Evolutionary conservation across 2,888 invertebrate genomes (phyloP), one percentile per base, ranked within the genome.

Genomic region (Scaptomyza reducta): DNA sequence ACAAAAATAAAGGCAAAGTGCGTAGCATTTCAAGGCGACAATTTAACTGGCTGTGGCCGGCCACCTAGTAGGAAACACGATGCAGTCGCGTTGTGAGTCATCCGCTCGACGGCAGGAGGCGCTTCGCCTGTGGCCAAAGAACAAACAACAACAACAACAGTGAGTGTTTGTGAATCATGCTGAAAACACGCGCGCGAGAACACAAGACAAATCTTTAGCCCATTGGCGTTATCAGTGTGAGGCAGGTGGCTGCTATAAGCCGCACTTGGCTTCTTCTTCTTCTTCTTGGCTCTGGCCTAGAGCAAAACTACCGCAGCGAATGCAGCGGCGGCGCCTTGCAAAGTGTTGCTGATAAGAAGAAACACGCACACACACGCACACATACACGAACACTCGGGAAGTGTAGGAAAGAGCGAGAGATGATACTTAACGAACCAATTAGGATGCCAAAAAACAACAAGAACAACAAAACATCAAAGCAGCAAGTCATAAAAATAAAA

Each of bases 341-440:
- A 86, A 86, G 86, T 83, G 80, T 83, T 65, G 58, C 68, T 61
- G 77, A 77, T 77, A 77, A 77, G 77, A 4, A 66, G 58, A 54
- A 38, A 70, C 49, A 64, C 53, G 42, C 51, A 49, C 54, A 44
- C 58, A 46, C 63, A 57, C 47, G 10, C 51, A 49, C 50, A 53
- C 35, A 35, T 35, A 31, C 29, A 11, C 27, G 27, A 16, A 46
- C 60, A 77, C 61, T 63, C 47, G 29, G n/a, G 25, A 11, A 35
- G 33, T 22, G 22, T 6, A 4, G 11, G 16, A 16, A 59, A 46
- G 49, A 58, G 65, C 33, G 27, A 60, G 57, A 54, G 58, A 9
- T 40, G 40, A 82, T 83, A 80, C 76, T 82, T 84, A 86, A 87
- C 87, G 80, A 80, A 86, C 85, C 85, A 86, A 86, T 87, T 86